These are phyloP conservation scores for Embidobia sp. DNA, from an alignment of 2,888 invertebrate genomes.

Conservation along the genomic window DNA sequence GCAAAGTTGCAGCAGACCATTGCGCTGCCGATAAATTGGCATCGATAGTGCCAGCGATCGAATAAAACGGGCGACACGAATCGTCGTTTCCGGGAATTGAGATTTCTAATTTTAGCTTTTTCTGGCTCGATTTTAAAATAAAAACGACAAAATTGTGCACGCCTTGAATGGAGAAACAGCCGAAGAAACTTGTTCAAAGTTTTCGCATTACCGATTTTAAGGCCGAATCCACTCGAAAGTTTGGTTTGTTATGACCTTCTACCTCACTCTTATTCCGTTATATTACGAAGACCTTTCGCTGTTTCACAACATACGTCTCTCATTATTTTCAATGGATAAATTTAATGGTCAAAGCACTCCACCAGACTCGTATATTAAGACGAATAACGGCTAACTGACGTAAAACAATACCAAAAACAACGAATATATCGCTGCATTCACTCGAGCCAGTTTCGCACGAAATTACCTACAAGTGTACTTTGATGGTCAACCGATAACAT, in stretches of 20 bases:
- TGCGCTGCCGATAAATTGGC: constrained; percentile 7
- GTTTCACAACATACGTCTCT: constrained; percentile 56
- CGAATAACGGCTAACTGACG: constrained; percentile 28
- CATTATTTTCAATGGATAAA: constrained; percentile 61
- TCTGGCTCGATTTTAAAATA: constrained; percentile 37
- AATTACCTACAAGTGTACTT: constrained; percentile 34
- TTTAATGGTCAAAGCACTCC: constrained; percentile 43
- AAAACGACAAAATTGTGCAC: constrained; percentile 43
- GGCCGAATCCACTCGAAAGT: constrained; percentile 63
- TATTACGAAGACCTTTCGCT: constrained; percentile 56
- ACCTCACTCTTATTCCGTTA: constrained; percentile 49
- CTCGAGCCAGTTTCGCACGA: constrained; percentile 34
- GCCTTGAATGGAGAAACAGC: constrained; percentile 59
- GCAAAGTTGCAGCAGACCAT: not conserved
- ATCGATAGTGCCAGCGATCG: constrained; percentile 23
- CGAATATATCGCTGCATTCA: constrained; percentile 25
- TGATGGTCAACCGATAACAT: constrained; percentile 5
- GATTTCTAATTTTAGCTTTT: constrained; percentile 56
- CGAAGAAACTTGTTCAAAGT: constrained; percentile 59
- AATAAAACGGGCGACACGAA: constrained; percentile 15
- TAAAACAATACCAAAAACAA: constrained; percentile 49
- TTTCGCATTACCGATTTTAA: constrained; percentile 65
- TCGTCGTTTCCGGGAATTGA: constrained; percentile 34
- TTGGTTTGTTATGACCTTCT: constrained; percentile 61
- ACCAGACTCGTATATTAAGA: constrained; percentile 40